Evolutionary conservation across 2,888 invertebrate genomes (phyloP), one percentile per base, ranked within the genome.

Genomic region (Notodonta dromedarius): DNA sequence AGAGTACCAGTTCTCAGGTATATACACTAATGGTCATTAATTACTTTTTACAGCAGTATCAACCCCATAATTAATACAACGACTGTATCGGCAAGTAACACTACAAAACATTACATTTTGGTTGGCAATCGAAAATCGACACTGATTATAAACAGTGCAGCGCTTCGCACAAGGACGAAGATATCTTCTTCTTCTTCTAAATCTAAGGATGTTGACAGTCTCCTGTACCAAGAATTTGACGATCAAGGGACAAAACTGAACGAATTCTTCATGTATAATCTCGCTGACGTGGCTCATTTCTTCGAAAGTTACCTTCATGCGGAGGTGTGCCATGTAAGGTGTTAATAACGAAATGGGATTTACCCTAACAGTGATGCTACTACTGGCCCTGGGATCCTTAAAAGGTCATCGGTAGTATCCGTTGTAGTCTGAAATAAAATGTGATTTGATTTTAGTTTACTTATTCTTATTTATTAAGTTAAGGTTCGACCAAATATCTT

Each of bases 291-390:
- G 5, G 73, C 78, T 0, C 62, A 13, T 7, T 88, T 89, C 69
- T 87, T 90, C 58, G 58, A 77, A 66, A 5, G 11, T 13, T 82
- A 74, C 66, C 78, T 88, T 13, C 68, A 85, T 24, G 82, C 84
- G 13, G 67, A 77, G 67, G 66, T 89, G 58, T 89, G 88, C 72
- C 62, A 76, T 35, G 74, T 46, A 0, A 44, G 24, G 13, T 87
- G 87, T 67, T 48, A 48, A 14, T 42, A 60, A 16, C 16, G 46
- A 48, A 16, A 48, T 24, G 52, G 13, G 46, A 53, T 61, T 78
- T 66, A 82, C 48, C 88, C 88, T 24, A 88, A 69, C 35, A 88
- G 71, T 48, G 86, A 63, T 13, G 89, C 86, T 24, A 86, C 73
- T 12, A 78, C 77, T 9, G 68, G 39, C 39, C 71, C 57, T 9